These are phyloP conservation scores for Cheilosia scutellata DNA, from an alignment of 2,888 invertebrate genomes.

Conservation along the genomic window DNA sequence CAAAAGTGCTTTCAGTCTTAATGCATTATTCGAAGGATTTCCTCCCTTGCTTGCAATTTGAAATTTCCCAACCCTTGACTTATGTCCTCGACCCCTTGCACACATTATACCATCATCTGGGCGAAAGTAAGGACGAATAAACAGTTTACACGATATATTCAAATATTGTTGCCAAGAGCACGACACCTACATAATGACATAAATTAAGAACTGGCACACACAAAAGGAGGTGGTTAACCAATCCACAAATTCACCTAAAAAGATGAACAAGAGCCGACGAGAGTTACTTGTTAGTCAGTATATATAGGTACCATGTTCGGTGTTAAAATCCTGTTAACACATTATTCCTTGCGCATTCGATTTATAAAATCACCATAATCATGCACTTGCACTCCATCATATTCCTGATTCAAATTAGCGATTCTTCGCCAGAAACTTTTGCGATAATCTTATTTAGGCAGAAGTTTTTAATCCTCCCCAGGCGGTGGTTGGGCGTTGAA, in stretches of 20 bases:
- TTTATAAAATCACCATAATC: neutral
- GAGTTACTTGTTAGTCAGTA: too few species aligned
- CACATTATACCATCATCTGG: neutral
- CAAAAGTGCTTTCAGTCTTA: too few species aligned
- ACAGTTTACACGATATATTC: neutral
- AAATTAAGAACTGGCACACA: neutral
- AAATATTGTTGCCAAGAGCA: neutral
- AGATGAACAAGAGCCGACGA: too few species aligned
- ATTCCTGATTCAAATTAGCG: constrained; percentile 52
- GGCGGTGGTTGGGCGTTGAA: constrained; percentile 43
- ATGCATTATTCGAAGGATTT: too few species aligned
- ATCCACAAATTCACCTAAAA: too few species aligned
- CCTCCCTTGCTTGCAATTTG: too few species aligned
- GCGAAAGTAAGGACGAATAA: neutral
- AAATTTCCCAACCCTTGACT: too few species aligned
- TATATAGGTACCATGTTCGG: too few species aligned
- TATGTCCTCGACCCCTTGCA: too few species aligned
- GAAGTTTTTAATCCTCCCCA: constrained; percentile 46
- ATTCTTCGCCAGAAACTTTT: constrained; percentile 12
- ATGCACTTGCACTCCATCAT: neutral
- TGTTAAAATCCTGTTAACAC: neutral
- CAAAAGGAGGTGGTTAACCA: too few species aligned
- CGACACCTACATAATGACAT: neutral
- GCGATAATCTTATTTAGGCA: constrained; percentile 62
- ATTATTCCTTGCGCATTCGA: neutral